phyloP scores from a whole-genome alignment of 2,797 vertebrate genomes.

The Acanthurus lineatus region DNA sequence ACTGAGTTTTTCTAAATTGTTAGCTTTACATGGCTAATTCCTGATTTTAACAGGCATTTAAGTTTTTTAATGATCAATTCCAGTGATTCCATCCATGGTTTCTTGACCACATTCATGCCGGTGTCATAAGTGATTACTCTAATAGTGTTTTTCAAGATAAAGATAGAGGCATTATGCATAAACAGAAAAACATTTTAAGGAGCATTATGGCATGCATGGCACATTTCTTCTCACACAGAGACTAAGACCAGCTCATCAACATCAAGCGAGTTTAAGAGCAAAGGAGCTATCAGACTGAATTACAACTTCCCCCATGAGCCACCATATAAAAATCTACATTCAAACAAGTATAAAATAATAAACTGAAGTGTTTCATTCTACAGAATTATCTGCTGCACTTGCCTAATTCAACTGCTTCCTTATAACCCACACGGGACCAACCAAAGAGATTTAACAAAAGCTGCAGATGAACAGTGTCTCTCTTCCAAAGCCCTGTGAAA shows the following conservation, averaged over 20 bases:
- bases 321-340: background rate
- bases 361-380: background rate
- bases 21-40: no score
- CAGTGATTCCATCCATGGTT: no score
- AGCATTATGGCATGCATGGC: background rate
- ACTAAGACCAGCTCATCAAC: background rate
- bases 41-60: no score
- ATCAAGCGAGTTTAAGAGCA: background rate
- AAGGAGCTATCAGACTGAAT: background rate
- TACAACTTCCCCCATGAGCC: background rate
- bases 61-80: no score
- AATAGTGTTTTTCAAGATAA: background rate
- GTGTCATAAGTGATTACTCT: constrained; percentile 8
- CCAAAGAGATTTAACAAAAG: constrained; percentile 22
- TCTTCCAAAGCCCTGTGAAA: constrained; percentile 39
- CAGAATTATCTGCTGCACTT: constrained; percentile 12
- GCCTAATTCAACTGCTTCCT: constrained; percentile 7
- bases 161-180: background rate
- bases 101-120: background rate
- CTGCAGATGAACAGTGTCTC: constrained; percentile 25
- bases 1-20: no score
- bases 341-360: constrained; percentile 4
- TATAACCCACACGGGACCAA: constrained; percentile 14
- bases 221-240: background rate
- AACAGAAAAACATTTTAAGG: background rate